Percentiles rank a stretch among this genome's conserved stretches.
phyloP scores from a whole-genome alignment of 2,797 vertebrate species.

The Lacerta agilis region DNA sequence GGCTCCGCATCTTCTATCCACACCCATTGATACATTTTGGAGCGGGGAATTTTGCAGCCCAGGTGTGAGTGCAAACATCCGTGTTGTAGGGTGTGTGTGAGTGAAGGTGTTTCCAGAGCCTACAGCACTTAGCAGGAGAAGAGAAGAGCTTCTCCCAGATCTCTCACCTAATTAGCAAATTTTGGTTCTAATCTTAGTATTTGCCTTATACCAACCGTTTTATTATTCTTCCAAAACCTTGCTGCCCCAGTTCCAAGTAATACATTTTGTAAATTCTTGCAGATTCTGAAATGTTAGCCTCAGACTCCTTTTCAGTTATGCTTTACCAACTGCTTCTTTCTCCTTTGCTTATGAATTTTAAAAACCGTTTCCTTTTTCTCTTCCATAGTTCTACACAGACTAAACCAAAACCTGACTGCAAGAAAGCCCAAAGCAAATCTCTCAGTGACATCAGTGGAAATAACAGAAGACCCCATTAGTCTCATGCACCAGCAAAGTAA shows the following conservation, averaged over 20 bases:
- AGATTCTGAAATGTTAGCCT: neutral
- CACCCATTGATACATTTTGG: too few species aligned
- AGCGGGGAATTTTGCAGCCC: too few species aligned
- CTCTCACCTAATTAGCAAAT: neutral
- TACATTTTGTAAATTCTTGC: neutral
- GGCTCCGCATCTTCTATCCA: too few species aligned
- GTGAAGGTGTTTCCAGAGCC: too few species aligned
- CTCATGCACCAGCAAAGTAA: slow-evolving; percentile 4
- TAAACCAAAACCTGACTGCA: neutral
- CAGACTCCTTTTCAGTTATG: neutral
- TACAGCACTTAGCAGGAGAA: neutral
- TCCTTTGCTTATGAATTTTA: neutral
- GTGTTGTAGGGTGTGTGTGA: neutral
- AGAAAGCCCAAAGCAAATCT: slow-evolving; percentile 20
- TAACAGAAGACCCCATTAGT: neutral
- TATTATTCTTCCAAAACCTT: neutral
- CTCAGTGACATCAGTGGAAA: neutral
- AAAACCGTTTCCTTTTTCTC: neutral
- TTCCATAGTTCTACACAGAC: neutral
- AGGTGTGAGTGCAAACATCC: neutral
- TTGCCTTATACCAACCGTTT: neutral
- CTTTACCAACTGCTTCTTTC: neutral
- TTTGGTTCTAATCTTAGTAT: neutral
- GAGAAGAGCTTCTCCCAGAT: neutral
- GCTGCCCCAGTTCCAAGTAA: neutral